phyloP scores from a whole-genome alignment of 2,113 vertebrate genomes.

The Lamprologus lemairii region DNA sequence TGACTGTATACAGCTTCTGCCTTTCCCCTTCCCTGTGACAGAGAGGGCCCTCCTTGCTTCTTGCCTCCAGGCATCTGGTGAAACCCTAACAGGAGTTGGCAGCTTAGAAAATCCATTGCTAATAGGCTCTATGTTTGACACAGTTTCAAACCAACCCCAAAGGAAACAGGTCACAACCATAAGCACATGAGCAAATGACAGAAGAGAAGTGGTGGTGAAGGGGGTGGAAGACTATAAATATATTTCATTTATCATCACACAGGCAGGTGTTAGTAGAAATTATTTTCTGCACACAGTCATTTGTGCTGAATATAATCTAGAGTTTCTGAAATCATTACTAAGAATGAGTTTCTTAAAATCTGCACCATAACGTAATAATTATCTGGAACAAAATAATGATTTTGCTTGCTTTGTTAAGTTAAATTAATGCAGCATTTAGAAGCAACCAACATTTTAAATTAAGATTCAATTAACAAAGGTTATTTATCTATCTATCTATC shows the following conservation, averaged over 20 bases:
- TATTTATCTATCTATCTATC: background rate
- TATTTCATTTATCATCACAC: background rate
- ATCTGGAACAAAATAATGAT: background rate
- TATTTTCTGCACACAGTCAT: background rate
- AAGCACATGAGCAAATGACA: slow-evolving; percentile 2
- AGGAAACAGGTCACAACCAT: slow-evolving; percentile 35
- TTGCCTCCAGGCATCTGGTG: slow-evolving; percentile 3
- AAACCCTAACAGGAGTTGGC: slow-evolving; percentile 29
- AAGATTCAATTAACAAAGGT: background rate
- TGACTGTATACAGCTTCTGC: background rate
- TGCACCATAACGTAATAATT: background rate
- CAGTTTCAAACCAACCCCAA: slow-evolving; percentile 25
- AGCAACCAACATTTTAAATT: background rate
- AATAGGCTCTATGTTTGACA: slow-evolving; percentile 51
- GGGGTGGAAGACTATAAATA: background rate
- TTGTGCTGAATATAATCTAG: background rate
- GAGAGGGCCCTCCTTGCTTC: background rate
- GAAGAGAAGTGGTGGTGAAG: background rate
- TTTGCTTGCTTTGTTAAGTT: background rate
- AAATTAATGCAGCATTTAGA: background rate
- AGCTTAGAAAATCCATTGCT: slow-evolving; percentile 46
- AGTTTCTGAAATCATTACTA: background rate
- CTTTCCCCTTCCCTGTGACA: background rate
- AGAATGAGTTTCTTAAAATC: background rate
- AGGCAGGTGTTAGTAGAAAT: background rate